These are phyloP conservation scores for Melitaea cinxia DNA, from an alignment of 1,140 invertebrate genomes.

Conservation along the genomic window DNA sequence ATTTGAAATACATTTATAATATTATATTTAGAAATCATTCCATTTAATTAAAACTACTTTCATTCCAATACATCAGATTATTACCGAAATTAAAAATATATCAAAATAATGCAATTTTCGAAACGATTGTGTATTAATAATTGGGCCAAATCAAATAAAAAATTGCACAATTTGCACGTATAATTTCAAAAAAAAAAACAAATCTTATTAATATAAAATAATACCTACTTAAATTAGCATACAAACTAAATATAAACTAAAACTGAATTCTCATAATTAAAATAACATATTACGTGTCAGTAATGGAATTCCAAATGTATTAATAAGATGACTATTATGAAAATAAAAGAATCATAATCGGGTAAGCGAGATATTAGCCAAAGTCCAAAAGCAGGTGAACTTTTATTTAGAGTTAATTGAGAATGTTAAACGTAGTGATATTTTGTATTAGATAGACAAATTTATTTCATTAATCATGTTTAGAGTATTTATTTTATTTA, in stretches of 20 bases:
- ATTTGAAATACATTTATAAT: too few relatives aligned
- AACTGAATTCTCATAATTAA: background rate
- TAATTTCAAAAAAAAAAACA: background rate
- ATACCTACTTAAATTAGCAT: background rate
- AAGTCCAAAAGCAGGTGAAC: slow-evolving; percentile 51
- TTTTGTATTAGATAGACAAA: slow-evolving; percentile 65
- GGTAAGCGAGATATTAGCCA: slow-evolving; percentile 44
- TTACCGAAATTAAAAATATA: background rate
- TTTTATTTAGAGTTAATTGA: slow-evolving; percentile 53
- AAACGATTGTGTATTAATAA: slow-evolving; percentile 7
- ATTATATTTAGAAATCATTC: too few relatives aligned
- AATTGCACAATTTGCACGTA: slow-evolving; percentile 7
- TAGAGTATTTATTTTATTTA: slow-evolving; percentile 15
- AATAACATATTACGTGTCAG: background rate
- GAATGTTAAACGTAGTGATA: slow-evolving; percentile 46
- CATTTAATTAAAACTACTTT: too few relatives aligned
- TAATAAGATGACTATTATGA: background rate
- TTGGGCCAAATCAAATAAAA: slow-evolving; percentile 20
- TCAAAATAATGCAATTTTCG: background rate
- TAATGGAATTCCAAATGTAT: background rate
- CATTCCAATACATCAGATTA: background rate
- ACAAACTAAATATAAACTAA: too few relatives aligned
- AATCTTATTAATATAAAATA: background rate
- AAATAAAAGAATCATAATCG: slow-evolving; percentile 3
- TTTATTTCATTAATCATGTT: slow-evolving; percentile 45